Conservation (phyloP, 2,797 vertebrate species). For the Brotogeris chrysoptera region DNA sequence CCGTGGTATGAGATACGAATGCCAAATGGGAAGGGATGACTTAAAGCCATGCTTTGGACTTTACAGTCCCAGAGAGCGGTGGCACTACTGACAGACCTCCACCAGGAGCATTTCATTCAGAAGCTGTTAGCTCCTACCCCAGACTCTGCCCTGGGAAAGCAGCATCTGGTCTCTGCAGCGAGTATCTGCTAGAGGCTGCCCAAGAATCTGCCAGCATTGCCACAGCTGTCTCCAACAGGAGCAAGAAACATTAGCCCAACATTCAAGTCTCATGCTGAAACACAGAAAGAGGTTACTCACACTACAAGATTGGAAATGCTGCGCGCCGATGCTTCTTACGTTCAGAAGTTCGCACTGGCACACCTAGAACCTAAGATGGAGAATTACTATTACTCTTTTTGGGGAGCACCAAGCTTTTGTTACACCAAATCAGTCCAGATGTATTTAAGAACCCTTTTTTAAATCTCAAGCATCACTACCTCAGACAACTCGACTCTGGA, state of each 20-base stretch:
- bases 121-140: not conserved
- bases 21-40: not conserved
- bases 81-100: not conserved
- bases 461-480: not conserved
- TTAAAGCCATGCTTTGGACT: not conserved
- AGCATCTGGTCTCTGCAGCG: not conserved
- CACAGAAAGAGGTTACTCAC: not conserved
- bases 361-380: rapidly evolving
- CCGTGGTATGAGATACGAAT: rapidly evolving
- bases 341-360: not conserved
- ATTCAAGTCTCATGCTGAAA: not conserved
- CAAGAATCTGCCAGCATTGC: not conserved
- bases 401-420: not conserved
- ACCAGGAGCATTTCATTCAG: not conserved
- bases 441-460: not conserved
- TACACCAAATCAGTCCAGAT: not conserved
- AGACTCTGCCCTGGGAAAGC: not conserved
- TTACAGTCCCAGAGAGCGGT: not conserved
- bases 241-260: not conserved
- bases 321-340: not conserved
- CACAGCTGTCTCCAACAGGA: not conserved
- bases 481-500: not conserved
- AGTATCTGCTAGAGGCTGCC: not conserved
- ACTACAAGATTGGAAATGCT: not conserved
- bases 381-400: not conserved